Percentiles rank a stretch among this genome's conserved stretches.
These are phyloP conservation scores for Lissocephala sabroskyi DNA, from an alignment of 2,888 invertebrate genomes.

Conservation along the genomic window DNA sequence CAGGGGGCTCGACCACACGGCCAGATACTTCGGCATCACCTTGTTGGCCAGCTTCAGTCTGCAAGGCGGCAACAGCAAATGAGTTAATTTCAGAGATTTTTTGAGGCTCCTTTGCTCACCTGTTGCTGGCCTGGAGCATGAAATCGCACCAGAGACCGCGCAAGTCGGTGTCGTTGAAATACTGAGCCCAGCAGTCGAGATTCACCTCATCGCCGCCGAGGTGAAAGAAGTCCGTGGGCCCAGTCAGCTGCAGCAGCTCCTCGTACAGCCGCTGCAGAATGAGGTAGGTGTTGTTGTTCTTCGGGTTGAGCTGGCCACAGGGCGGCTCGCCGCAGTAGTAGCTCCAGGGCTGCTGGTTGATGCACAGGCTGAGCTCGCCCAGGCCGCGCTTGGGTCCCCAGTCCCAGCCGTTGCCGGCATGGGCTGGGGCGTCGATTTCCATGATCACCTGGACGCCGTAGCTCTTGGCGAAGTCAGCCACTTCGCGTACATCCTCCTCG, in stretches of 20 bases:
- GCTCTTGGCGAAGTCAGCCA: slow-evolving; percentile 84
- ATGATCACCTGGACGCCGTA: slow-evolving; percentile 89
- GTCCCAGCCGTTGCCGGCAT: slow-evolving; percentile 89
- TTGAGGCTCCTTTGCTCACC: slow-evolving; percentile 44
- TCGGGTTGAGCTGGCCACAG: slow-evolving; percentile 88
- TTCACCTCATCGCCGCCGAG: slow-evolving; percentile 82
- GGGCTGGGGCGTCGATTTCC: slow-evolving; percentile 93
- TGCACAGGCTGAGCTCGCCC: slow-evolving; percentile 85
- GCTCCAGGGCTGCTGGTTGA: slow-evolving; percentile 87
- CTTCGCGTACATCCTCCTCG: slow-evolving; percentile 79
- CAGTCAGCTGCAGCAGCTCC: slow-evolving; percentile 82
- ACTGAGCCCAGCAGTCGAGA: slow-evolving; percentile 84
- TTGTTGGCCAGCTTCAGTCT: slow-evolving; percentile 71
- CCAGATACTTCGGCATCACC: slow-evolving; percentile 72
- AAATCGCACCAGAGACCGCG: slow-evolving; percentile 87
- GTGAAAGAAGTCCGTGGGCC: slow-evolving; percentile 85
- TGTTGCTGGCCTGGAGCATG: slow-evolving; percentile 77
- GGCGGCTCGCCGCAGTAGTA: slow-evolving; percentile 89
- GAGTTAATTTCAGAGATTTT: no score
- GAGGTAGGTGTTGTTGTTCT: slow-evolving; percentile 83
- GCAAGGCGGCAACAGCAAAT: neutral
- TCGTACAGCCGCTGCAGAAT: slow-evolving; percentile 82
- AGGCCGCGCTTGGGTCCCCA: slow-evolving; percentile 85
- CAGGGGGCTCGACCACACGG: slow-evolving; percentile 85
- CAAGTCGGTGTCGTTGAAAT: slow-evolving; percentile 83